These are phyloP conservation scores for Yoshiicerus persimilis DNA, from an alignment of 1,140 invertebrate genomes.

Conservation along the genomic window DNA sequence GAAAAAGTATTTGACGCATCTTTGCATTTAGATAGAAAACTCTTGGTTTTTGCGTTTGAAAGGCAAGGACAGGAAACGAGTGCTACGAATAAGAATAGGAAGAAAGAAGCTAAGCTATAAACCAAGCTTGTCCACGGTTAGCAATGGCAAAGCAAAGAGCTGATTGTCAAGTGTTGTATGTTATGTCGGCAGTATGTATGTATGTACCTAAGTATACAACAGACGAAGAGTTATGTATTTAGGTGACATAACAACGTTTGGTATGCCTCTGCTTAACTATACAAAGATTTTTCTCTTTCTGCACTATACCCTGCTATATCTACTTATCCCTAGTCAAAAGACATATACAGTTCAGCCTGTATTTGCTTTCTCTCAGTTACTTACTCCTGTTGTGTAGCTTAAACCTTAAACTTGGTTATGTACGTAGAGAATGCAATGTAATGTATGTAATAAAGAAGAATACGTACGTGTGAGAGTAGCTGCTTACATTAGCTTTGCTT, in stretches of 20 bases:
- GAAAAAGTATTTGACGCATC: slow-evolving; percentile 22
- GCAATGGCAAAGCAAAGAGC: background rate
- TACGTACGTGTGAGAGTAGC: background rate
- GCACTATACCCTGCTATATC: no score
- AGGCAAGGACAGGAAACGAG: background rate
- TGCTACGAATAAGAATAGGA: slow-evolving; percentile 8
- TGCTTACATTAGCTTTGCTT: slow-evolving; percentile 3
- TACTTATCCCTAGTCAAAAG: background rate
- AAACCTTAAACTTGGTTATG: background rate
- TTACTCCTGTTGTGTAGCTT: background rate
- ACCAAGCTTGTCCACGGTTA: background rate
- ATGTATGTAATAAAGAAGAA: background rate
- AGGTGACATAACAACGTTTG: background rate
- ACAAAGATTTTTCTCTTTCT: no score
- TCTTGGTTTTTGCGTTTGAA: slow-evolving; percentile 15
- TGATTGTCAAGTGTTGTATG: slow-evolving; percentile 2
- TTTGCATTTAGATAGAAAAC: slow-evolving; percentile 22
- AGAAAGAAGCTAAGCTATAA: background rate
- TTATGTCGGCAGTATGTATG: background rate
- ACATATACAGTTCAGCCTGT: background rate
- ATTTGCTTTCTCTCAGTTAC: background rate
- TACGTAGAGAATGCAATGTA: background rate
- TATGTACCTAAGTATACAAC: background rate
- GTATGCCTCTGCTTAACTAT: background rate
- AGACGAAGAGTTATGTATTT: background rate